Base-by-base conservation (phyloP, 1,140 invertebrate genomes). In the Phymastichus coffea region DNA sequence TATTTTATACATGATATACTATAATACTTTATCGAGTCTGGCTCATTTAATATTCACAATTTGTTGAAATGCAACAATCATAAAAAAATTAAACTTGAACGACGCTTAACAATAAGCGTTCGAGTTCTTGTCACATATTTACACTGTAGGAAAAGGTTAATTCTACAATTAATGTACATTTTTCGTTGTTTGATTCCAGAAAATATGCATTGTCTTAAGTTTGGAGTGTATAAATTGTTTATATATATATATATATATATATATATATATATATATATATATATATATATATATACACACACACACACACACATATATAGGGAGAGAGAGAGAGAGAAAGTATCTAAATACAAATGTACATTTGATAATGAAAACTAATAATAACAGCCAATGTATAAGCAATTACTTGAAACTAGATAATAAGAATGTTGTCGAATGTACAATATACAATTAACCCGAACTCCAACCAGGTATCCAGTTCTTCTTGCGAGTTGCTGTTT, bases 391-490 rank as follows among this genome's bases (percentile, higher is more conserved):
- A 44, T 44, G 1, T 19, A 7, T 10, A 6, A 3, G 4, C 47
- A 20, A 19, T 52, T 28, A 33, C 17, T 37, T 54, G 17, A 1
- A 1, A 9, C 7, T 59, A 44, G n/a, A 15, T 46, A 38, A 53
- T 47, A 52, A 54, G 15, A 22, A n/a, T n/a, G n/a, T n/a, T n/a
- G n/a, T n/a, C n/a, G n/a, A n/a, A n/a, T n/a, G n/a, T n/a, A n/a
- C n/a, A n/a, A n/a, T n/a, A n/a, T n/a, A n/a, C n/a, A 37, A 44
- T 58, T 56, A 62, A 48, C 43, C 63, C 51, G 48, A 19, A 51
- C 19, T 58, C 59, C 59, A 61, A 9, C 59, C 46, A 3, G 59
- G 59, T 48, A 61, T 61, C 59, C 59, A 61, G 53, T 44, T 60
- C 19, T 43, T 47, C 33, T 60, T 60, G 15, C 54, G 23, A 6